Conservation (phyloP, 2,113 vertebrate species). For the Platysteira castanea region DNA sequence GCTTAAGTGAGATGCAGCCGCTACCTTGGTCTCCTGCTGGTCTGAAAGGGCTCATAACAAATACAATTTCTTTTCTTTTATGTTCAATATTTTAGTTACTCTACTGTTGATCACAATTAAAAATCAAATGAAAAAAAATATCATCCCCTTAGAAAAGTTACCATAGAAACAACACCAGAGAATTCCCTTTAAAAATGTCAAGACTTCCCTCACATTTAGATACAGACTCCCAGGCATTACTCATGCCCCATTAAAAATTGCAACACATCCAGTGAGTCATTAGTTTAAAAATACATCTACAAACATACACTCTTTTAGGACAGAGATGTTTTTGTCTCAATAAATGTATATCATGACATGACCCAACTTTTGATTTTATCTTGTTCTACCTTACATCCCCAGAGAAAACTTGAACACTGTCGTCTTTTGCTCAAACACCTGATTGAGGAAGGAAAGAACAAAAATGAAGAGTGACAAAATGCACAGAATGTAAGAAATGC, state of each 20-base stretch:
- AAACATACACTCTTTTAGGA: not conserved
- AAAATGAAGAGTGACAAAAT: not conserved
- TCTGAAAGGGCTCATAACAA: not conserved
- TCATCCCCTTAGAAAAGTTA: slow-evolving; percentile 4
- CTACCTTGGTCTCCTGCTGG: not conserved
- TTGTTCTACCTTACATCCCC: not conserved
- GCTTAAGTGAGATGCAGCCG: not conserved
- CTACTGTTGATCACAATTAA: slow-evolving; percentile 41
- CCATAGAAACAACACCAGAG: slow-evolving; percentile 50
- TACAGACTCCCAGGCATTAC: slow-evolving; percentile 28
- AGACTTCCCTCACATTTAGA: slow-evolving; percentile 52
- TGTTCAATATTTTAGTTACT: not conserved
- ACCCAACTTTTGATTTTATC: slow-evolving; percentile 15
- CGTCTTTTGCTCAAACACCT: not conserved
- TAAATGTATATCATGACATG: not conserved
- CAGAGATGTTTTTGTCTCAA: not conserved
- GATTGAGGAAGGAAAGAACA: not conserved
- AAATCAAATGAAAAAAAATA: slow-evolving; percentile 38
- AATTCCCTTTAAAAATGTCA: slow-evolving; percentile 59
- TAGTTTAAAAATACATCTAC: slow-evolving; percentile 46
- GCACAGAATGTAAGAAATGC: not conserved
- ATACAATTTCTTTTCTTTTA: not conserved
- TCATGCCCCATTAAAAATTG: slow-evolving; percentile 41
- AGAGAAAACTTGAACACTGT: not conserved
- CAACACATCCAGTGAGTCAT: slow-evolving; percentile 44